phyloP scores from a whole-genome alignment of 2,113 vertebrate species.

The Tautogolabrus adspersus region DNA sequence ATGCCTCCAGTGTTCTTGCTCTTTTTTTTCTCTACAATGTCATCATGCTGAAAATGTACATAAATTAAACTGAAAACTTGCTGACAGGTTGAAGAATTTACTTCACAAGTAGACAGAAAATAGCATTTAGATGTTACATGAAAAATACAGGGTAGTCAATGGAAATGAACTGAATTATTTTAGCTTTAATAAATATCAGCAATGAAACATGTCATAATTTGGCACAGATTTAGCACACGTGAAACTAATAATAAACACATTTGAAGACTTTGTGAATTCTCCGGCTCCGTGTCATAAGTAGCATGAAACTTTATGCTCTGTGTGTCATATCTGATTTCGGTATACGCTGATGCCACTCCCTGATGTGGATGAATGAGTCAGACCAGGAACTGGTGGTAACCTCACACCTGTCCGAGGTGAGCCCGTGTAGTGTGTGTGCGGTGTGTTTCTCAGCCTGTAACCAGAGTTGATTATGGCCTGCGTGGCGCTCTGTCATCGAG shows the following conservation, averaged over 20 bases:
- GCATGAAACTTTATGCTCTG: conserved; percentile 4
- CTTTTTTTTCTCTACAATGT: background rate
- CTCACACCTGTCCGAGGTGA: conserved; percentile 57
- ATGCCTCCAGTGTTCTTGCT: background rate
- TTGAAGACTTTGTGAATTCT: background rate
- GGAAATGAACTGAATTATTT: conserved; percentile 4
- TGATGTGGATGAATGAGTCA: conserved; percentile 74
- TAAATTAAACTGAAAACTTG: conserved; percentile 19
- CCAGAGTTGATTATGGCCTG: conserved; percentile 55
- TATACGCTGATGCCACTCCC: conserved; percentile 59
- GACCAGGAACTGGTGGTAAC: conserved; percentile 56
- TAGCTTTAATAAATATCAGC: background rate
- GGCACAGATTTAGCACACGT: background rate
- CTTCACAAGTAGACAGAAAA: background rate
- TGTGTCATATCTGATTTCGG: conserved; percentile 43
- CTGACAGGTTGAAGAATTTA: background rate
- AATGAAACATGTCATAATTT: background rate
- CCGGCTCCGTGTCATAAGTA: background rate
- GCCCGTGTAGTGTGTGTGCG: conserved; percentile 3
- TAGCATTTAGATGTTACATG: background rate
- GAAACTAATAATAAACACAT: background rate
- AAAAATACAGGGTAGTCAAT: background rate
- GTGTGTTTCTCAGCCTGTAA: conserved; percentile 50
- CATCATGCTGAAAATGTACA: conserved; percentile 18
- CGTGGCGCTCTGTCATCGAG: conserved; percentile 44